Conservation (phyloP, 2,888 invertebrate genomes). For the Caenorhabditis imperialis region DNA sequence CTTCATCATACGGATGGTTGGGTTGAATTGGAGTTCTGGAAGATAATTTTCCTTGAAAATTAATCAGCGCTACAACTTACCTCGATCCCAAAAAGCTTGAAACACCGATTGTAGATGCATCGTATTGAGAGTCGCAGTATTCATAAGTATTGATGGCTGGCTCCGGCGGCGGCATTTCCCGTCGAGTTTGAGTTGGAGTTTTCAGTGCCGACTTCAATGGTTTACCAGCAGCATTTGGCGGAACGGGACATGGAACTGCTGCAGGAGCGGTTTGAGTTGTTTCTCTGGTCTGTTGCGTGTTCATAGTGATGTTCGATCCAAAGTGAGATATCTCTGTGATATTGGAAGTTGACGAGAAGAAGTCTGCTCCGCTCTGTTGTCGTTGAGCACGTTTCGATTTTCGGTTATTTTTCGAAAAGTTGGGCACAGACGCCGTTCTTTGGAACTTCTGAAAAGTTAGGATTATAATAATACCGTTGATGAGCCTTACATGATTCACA, state of each 20-base stretch:
- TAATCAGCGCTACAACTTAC: no score
- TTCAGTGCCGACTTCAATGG: constrained; percentile 65
- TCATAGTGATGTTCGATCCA: constrained; percentile 55
- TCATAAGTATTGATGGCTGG: constrained; percentile 56
- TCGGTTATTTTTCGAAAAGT: constrained; percentile 65
- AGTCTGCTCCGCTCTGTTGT: constrained; percentile 45
- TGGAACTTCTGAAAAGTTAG: constrained; percentile 62
- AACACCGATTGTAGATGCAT: constrained; percentile 52
- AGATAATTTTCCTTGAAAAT: background rate
- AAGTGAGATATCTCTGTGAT: constrained; percentile 59
- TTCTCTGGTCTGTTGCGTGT: constrained; percentile 46
- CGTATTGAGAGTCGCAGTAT: constrained; percentile 35
- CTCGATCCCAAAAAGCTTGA: constrained; percentile 56
- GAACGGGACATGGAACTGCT: constrained; percentile 34
- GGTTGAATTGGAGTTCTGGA: constrained; percentile 49
- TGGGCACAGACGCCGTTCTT: constrained; percentile 73
- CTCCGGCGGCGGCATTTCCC: constrained; percentile 29
- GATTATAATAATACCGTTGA: background rate
- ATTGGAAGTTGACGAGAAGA: constrained; percentile 62
- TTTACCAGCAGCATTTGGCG: constrained; percentile 24
- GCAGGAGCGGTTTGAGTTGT: constrained; percentile 49
- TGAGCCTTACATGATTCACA: constrained; percentile 20
- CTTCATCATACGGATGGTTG: constrained; percentile 59
- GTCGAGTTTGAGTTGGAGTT: constrained; percentile 35
- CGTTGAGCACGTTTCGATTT: constrained; percentile 35